Evolutionary conservation across 1,140 invertebrate species (phyloP).

Genomic region (Saccostrea glomerata): DNA sequence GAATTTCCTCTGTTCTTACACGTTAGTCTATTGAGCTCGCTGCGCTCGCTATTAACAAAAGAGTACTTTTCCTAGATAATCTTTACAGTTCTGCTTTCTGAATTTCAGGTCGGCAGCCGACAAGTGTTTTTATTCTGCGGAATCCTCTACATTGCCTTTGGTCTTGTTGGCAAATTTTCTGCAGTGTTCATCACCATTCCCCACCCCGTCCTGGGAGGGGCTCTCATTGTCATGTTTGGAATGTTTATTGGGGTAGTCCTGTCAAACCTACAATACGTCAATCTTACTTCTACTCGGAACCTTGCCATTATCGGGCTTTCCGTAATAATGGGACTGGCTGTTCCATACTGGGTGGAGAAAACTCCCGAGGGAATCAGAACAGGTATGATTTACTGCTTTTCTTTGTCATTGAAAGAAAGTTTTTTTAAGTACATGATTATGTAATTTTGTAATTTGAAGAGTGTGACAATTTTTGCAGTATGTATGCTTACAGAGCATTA

Average conservation of each 20-base stretch:
- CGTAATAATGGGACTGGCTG: slow-evolving; percentile 88
- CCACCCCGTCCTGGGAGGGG: slow-evolving; percentile 90
- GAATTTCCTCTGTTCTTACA: no score
- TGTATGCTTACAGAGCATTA: neutral
- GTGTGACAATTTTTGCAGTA: neutral
- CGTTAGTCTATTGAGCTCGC: no score
- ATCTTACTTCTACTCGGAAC: slow-evolving; percentile 89
- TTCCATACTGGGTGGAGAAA: slow-evolving; percentile 84
- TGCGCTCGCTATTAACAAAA: no score
- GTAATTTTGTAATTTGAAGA: neutral
- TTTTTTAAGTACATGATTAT: neutral
- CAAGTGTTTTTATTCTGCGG: slow-evolving; percentile 91
- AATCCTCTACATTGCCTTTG: slow-evolving; percentile 88
- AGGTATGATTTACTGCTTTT: slow-evolving; percentile 76
- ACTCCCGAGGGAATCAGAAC: slow-evolving; percentile 85
- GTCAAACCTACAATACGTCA: slow-evolving; percentile 88
- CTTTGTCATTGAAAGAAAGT: neutral
- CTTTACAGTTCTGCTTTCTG: neutral
- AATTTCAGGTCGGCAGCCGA: slow-evolving; percentile 88
- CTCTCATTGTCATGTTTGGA: slow-evolving; percentile 93
- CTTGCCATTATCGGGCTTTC: slow-evolving; percentile 92
- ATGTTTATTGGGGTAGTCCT: slow-evolving; percentile 78
- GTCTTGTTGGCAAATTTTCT: slow-evolving; percentile 85
- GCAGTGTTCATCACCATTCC: slow-evolving; percentile 93
- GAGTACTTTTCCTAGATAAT: neutral